Base-by-base conservation (phyloP, 2,113 vertebrate genomes). In the Pao palembangensis region DNA sequence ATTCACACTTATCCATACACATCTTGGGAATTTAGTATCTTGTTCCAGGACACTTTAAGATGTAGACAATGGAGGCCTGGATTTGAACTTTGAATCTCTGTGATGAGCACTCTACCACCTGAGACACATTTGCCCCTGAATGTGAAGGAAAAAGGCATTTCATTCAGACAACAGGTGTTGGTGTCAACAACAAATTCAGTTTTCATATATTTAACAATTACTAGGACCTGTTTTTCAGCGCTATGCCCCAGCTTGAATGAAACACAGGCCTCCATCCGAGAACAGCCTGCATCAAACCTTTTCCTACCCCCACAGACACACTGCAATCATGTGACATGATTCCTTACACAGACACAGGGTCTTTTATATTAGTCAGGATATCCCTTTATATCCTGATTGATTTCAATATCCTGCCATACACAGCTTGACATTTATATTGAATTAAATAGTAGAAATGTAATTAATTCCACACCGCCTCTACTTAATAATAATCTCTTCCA, bases 371-470 rank as follows among this genome's bases (percentile, higher is more conserved):
- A 62, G 58, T 19, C 25, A 47, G 60, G 57, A 28, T 56, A 76
- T 79, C 70, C 61, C 17, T 17, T 61, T 65, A 78, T 75, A 83
- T 58, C 58, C 70, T 79, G 77, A 85, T 81, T 86, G 76, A 88
- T 82, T 85, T 70, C 75, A 83, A 81, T 83, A 81, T 81, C 80
- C 85, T 76, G 73, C 78, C 79, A 80, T 79, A 77, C 75, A 67
- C 64, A 57, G 63, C 60, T 71, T 86, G 80, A 82, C 80, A 88
- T 85, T 83, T 76, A 78, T 79, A 82, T 73, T 77, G 63, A 80
- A 87, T 81, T 79, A 81, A 83, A 84, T 80, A 78, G 75, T 74
- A 47, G 75, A 66, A 74, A 59, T 86, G 80, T 75, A 84, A 87
- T 86, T 79, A 82, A 82, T 85, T 85, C 72, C 56, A 64, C 50